These are phyloP conservation scores for Drosophila malerkotliana DNA, from an alignment of 1,140 invertebrate genomes.

Conservation along the genomic window DNA sequence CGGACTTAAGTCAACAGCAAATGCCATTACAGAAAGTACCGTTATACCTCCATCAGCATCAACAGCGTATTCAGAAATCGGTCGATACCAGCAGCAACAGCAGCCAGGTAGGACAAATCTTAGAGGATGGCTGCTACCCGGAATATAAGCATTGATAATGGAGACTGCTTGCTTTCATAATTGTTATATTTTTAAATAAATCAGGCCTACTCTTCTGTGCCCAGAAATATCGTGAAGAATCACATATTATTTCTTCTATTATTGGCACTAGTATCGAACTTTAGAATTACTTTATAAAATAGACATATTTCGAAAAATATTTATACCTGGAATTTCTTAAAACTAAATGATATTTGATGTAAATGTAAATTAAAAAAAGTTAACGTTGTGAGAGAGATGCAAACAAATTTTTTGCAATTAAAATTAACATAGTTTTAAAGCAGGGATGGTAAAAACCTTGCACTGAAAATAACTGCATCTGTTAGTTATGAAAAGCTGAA, in stretches of 20 bases:
- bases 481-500: not conserved
- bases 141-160: constrained; percentile 86
- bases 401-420: constrained; percentile 6
- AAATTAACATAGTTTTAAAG: not conserved
- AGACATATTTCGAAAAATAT: constrained; percentile 38
- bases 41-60: constrained; percentile 60
- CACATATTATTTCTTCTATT: constrained; percentile 18
- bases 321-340: constrained; percentile 42
- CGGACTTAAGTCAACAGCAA: constrained; percentile 56
- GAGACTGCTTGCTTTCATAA: constrained; percentile 15
- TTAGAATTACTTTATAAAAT: constrained; percentile 41
- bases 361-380: constrained; percentile 44
- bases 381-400: constrained; percentile 42
- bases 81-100: constrained; percentile 83
- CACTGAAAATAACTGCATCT: not conserved
- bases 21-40: constrained; percentile 55
- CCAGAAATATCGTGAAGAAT: constrained; percentile 15
- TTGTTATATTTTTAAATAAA: constrained; percentile 6
- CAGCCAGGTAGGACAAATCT: constrained; percentile 84
- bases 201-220: constrained; percentile 5
- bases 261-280: constrained; percentile 37
- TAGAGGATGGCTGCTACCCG: constrained; percentile 84
- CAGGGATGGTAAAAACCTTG: not conserved
- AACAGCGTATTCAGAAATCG: constrained; percentile 71
- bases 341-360: constrained; percentile 34